These are phyloP conservation scores for Forficula auricularia DNA, from an alignment of 1,140 invertebrate genomes.

Conservation along the genomic window DNA sequence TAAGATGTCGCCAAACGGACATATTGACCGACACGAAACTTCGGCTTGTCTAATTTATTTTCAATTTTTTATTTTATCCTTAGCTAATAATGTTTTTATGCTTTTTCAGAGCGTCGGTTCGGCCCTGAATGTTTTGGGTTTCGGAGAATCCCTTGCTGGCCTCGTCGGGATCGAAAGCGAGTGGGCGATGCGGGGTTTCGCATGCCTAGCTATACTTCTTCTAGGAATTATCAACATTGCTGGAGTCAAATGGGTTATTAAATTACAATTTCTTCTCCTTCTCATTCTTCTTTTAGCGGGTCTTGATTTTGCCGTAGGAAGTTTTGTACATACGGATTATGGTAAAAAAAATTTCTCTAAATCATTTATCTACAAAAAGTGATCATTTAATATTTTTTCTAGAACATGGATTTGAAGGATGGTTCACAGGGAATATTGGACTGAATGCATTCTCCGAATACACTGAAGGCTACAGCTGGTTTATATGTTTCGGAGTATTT, in stretches of 20 bases:
- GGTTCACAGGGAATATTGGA: constrained; percentile 55
- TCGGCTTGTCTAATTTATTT: too few relatives aligned
- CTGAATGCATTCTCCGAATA: constrained; percentile 73
- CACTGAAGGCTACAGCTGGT: constrained; percentile 63
- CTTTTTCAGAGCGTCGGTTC: constrained; percentile 73
- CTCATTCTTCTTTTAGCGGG: constrained; percentile 68
- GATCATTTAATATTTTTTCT: constrained; percentile 20
- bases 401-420: constrained; percentile 72
- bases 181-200: constrained; percentile 64
- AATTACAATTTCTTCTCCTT: constrained; percentile 71
- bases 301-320: constrained; percentile 75
- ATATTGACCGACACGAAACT: too few relatives aligned
- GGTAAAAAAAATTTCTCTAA: constrained; percentile 27
- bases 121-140: constrained; percentile 84
- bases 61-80: too few relatives aligned
- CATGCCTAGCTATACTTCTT: constrained; percentile 59
- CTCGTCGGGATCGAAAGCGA: constrained; percentile 51
- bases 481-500: constrained; percentile 86
- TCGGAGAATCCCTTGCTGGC: constrained; percentile 85
- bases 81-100: neutral
- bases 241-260: constrained; percentile 85
- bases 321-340: constrained; percentile 49
- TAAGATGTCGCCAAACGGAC: too few relatives aligned
- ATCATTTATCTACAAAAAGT: constrained; percentile 2
- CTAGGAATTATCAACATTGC: constrained; percentile 76